Percentiles rank a stretch among this genome's conserved stretches.
phyloP scores from a whole-genome alignment of 2,113 vertebrate species.

The Anarrhichthys ocellatus region DNA sequence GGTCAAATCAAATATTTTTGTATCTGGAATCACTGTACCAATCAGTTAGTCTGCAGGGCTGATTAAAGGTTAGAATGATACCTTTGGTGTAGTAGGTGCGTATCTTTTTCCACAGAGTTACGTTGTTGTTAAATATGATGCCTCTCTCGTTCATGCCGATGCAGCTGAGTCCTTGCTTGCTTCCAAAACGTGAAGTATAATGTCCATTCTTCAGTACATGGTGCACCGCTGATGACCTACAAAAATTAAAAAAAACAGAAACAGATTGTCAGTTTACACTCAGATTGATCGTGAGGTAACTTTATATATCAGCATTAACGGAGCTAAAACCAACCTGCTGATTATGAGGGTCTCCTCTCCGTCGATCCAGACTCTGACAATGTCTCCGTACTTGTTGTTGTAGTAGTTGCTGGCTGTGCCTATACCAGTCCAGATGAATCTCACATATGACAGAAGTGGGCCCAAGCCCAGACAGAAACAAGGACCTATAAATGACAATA shows the following conservation, averaged over 20 bases:
- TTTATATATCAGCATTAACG: neutral
- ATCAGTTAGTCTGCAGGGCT: neutral
- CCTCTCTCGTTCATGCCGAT: conserved; percentile 95
- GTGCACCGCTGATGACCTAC: conserved; percentile 89
- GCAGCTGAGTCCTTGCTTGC: conserved; percentile 88
- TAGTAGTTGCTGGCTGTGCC: conserved; percentile 96
- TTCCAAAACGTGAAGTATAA: conserved; percentile 92
- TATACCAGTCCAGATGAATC: conserved; percentile 90
- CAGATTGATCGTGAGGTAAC: neutral
- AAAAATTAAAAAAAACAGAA: too few relatives aligned
- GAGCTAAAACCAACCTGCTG: conserved; percentile 87
- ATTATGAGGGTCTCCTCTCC: conserved; percentile 95
- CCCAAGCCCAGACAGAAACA: conserved; percentile 88
- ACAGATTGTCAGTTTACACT: neutral
- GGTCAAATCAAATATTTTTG: neutral
- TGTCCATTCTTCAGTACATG: conserved; percentile 89
- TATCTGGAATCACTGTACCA: neutral
- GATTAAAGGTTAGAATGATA: conserved; percentile 59
- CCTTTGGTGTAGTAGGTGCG: conserved; percentile 92
- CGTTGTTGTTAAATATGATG: conserved; percentile 94
- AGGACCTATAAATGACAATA: conserved; percentile 84
- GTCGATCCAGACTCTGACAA: conserved; percentile 94
- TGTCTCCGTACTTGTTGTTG: conserved; percentile 92
- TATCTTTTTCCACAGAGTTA: conserved; percentile 88
- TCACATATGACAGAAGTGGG: conserved; percentile 80